Evolutionary conservation across 2,888 invertebrate species (phyloP), one percentile per base, ranked within the genome.

Genomic region (Chesias legatella): DNA sequence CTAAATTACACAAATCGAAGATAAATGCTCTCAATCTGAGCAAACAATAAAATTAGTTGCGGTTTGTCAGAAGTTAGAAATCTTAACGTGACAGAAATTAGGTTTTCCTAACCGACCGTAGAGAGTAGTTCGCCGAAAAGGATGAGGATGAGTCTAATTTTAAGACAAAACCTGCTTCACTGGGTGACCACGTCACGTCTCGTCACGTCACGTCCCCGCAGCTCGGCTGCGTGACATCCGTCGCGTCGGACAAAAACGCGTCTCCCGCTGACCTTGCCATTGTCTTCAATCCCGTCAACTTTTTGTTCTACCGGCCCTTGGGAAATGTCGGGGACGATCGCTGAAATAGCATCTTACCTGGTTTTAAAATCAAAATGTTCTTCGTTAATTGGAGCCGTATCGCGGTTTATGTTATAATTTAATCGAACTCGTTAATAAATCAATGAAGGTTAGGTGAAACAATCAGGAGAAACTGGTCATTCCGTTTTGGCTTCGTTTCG

Each of bases 261-360:
- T 63, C 71, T 62, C 60, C 37, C 52, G 32, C 33, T 67, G 76
- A 72, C 76, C 76, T 77, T 75, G 75, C 71, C 60, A 71, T 76
- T 74, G 76, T 76, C 60, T 69, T 55, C 37, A 34, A 51, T 51
- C 55, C 56, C 31, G 34, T 33, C 43, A 28, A 33, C 30, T 52
- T 54, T 51, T 56, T 53, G 48, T 48, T 11, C 22, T 13, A 26
- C 20, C 20, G n/a, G 22, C 6, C 25, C 31, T 27, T 40, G 45
- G 36, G 45, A 45, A 45, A 21, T 30, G 33, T 25, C 17, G 1
- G 17, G 33, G 27, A 17, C 31, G 28, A 25, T 24, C 27, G 20
- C 10, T 20, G 26, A 25, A 36, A 40, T 44, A 28, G 24, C 28
- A 44, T 45, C 40, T 35, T 26, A 26, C 20, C 13, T 27, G 27